Evolutionary conservation across 2,797 vertebrate species (phyloP).

Genomic region (Sebastes nivosus): DNA sequence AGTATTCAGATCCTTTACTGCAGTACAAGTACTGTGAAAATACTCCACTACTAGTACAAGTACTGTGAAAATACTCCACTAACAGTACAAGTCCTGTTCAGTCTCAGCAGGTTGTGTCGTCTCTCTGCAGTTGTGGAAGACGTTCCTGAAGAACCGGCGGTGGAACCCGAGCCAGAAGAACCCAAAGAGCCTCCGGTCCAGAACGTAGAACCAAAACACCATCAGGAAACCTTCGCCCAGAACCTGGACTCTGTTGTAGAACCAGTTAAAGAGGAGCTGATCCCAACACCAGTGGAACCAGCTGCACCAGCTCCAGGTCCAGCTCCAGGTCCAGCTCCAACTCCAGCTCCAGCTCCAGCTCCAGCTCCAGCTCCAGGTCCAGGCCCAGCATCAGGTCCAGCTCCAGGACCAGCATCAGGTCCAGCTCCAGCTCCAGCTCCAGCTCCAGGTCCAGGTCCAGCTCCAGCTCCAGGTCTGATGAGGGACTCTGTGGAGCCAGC

Average conservation of each 20-base stretch:
- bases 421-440: no score
- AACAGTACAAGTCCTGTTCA: background rate
- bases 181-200: background rate
- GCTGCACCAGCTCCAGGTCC: background rate
- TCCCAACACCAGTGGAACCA: slow-evolving; percentile 9
- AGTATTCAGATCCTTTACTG: no score
- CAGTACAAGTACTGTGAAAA: no score
- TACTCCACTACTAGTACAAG: no score
- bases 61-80: no score
- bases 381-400: no score
- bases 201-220: background rate
- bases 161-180: slow-evolving; percentile 40
- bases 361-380: no score
- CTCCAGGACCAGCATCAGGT: no score
- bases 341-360: no score
- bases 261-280: slow-evolving; percentile 23
- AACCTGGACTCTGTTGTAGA: slow-evolving; percentile 18
- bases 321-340: no score
- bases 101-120: background rate
- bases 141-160: slow-evolving; percentile 49
- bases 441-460: no score
- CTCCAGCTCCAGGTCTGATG: background rate
- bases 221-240: slow-evolving; percentile 1
- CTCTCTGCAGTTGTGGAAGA: slow-evolving; percentile 63
- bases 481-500: slow-evolving; percentile 12